Conservation (phyloP, 2,888 invertebrate genomes). For the Diachrysia chrysitis region DNA sequence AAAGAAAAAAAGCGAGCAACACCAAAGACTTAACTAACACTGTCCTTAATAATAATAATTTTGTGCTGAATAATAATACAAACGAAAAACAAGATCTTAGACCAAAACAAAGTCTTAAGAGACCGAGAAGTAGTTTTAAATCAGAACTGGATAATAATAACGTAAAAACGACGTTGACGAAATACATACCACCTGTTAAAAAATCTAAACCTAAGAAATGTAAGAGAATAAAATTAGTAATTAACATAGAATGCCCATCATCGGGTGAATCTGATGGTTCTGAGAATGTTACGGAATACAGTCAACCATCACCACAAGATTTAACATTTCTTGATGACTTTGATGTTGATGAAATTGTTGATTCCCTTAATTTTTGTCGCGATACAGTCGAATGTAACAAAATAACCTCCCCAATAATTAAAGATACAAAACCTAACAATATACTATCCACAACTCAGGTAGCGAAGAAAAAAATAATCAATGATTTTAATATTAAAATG, state of each 20-base stretch:
- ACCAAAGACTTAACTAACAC: background rate
- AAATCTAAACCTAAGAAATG: constrained; percentile 53
- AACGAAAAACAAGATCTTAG: constrained; percentile 55
- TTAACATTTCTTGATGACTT: constrained; percentile 80
- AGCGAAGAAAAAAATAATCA: background rate
- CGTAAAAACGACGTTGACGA: constrained; percentile 41
- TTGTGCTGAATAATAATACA: constrained; percentile 17
- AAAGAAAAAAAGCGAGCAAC: background rate
- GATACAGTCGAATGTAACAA: constrained; percentile 6
- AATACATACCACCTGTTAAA: constrained; percentile 14
- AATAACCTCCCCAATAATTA: background rate
- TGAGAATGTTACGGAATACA: constrained; percentile 44
- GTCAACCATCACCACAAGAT: constrained; percentile 59
- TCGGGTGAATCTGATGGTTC: constrained; percentile 45
- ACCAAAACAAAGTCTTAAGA: constrained; percentile 56
- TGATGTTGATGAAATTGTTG: constrained; percentile 78
- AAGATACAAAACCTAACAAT: background rate
- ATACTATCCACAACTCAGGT: background rate
- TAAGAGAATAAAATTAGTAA: constrained; percentile 70
- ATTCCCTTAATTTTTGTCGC: constrained; percentile 52
- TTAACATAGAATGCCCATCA: constrained; percentile 66
- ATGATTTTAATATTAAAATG: background rate
- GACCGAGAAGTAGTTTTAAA: constrained; percentile 26
- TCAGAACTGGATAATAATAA: constrained; percentile 58
- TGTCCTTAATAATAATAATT: background rate